Evolutionary conservation across 2,888 invertebrate genomes (phyloP).

Genomic region (Sinohyriopsis cumingii): DNA sequence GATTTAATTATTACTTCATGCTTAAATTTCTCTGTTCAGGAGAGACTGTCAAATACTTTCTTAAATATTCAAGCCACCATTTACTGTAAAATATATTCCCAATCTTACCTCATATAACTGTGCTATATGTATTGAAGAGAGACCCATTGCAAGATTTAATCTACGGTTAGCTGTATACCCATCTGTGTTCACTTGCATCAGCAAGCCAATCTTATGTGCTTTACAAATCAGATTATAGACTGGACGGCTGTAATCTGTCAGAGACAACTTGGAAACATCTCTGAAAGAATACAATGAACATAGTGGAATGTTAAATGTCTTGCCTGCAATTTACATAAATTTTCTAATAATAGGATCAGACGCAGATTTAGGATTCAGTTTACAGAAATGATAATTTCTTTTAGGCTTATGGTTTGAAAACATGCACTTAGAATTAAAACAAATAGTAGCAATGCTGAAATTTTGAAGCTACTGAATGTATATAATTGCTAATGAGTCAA

Average conservation of each 20-base stretch:
- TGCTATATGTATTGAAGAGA: conserved; percentile 64
- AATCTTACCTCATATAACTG: conserved; percentile 57
- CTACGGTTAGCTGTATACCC: conserved; percentile 58
- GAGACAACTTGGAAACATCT: conserved; percentile 41
- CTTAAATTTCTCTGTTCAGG: no score
- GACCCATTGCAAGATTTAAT: conserved; percentile 65
- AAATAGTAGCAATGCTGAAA: no score
- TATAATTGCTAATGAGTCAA: no score
- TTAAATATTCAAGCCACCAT: no score
- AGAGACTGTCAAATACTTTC: no score
- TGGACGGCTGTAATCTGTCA: conserved; percentile 41
- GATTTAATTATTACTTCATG: no score
- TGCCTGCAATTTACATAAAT: background rate
- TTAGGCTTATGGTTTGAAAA: no score
- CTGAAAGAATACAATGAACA: conserved; percentile 27
- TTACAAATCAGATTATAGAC: conserved; percentile 56
- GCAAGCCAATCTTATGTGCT: conserved; percentile 57
- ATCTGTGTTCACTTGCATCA: conserved; percentile 63
- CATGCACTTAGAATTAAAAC: no score
- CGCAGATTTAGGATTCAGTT: no score
- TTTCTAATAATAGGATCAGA: background rate
- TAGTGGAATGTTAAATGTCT: background rate
- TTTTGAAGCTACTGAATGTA: no score
- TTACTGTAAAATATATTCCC: no score
- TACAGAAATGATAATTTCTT: no score